Percentiles rank a stretch among this genome's conserved stretches.
Conservation (phyloP, 1,140 invertebrate genomes). For the Platorchestia sp. region DNA sequence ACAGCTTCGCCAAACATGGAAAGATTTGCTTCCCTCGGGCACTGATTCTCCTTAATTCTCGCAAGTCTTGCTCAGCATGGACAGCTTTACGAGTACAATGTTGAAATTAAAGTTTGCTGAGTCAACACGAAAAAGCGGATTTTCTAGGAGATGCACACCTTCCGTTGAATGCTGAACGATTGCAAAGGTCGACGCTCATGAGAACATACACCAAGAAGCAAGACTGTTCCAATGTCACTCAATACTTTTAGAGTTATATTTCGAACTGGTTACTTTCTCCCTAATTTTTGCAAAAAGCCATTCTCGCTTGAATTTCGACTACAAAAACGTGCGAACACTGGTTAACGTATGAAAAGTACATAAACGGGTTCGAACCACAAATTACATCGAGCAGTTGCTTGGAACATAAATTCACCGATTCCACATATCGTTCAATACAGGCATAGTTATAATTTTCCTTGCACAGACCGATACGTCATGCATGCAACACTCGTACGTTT, state of each 20-base stretch:
- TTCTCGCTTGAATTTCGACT: neutral
- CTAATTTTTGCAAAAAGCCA: neutral
- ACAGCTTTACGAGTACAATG: neutral
- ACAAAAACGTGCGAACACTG: neutral
- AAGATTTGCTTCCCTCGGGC: neutral
- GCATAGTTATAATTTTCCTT: neutral
- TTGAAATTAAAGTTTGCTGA: neutral
- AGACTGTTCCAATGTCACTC: neutral
- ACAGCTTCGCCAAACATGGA: neutral
- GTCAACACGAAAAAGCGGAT: neutral
- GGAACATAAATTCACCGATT: neutral
- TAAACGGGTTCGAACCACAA: neutral
- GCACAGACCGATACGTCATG: neutral
- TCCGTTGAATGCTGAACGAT: neutral
- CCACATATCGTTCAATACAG: neutral
- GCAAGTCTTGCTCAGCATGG: neutral
- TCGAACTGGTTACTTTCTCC: neutral
- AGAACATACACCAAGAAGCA: neutral
- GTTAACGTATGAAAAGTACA: neutral
- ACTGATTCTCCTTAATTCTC: neutral
- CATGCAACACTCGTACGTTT: too few species aligned
- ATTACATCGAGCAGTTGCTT: neutral
- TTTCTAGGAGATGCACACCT: neutral
- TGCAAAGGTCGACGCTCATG: neutral
- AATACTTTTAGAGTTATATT: neutral